Percentiles rank a stretch among this genome's conserved stretches.
Conservation (phyloP, 2,113 vertebrate species). For the Callipepla californica region DNA sequence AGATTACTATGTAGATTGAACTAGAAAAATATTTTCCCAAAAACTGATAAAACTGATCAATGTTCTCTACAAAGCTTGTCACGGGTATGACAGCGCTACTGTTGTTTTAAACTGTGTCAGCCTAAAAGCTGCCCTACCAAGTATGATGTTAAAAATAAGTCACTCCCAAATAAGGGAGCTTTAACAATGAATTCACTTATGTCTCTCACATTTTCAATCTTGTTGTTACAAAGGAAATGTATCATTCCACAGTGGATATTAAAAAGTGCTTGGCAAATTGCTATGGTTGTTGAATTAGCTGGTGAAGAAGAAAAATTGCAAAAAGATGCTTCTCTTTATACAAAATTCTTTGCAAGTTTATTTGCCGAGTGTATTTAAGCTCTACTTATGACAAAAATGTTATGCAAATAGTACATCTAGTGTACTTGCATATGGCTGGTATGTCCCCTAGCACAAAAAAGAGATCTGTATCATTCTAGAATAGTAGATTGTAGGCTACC, state of each 20-base stretch:
- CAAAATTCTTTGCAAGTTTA: background rate
- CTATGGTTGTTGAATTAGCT: background rate
- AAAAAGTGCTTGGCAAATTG: background rate
- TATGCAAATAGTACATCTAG: background rate
- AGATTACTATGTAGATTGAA: background rate
- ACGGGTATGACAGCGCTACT: background rate
- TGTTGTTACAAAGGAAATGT: rapidly evolving
- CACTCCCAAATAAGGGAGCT: background rate
- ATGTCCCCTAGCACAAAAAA: background rate
- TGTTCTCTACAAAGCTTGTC: background rate
- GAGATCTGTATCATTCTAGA: background rate
- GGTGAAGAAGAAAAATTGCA: background rate
- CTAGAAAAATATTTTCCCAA: background rate
- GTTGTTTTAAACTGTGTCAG: background rate
- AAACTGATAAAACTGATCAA: background rate
- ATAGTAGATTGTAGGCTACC: rapidly evolving
- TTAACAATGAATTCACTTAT: background rate
- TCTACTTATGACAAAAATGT: background rate
- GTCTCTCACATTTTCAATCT: background rate
- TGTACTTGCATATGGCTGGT: rapidly evolving
- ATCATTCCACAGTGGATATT: background rate
- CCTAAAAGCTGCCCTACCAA: background rate
- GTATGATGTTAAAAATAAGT: background rate
- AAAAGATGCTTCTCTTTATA: background rate
- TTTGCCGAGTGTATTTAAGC: conserved; percentile 17